A percentile compares a stretch with the other conserved stretches of the same genome.
Conservation (phyloP, 2,113 vertebrate species). For the Felis chaus region DNA sequence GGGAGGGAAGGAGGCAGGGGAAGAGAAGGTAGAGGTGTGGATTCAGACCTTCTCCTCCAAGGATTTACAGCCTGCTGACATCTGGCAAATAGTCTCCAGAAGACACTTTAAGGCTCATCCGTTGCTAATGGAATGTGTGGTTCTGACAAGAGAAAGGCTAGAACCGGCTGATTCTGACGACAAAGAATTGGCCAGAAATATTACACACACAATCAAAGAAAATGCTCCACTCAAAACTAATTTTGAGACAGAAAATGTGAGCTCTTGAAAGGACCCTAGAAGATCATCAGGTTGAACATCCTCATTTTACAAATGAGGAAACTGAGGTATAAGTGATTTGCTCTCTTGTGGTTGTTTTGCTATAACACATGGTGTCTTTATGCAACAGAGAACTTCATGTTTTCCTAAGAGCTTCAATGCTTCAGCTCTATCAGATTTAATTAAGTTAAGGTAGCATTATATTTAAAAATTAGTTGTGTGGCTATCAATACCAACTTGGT, state of each 20-base stretch:
- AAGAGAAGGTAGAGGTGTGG: neutral
- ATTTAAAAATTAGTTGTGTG: neutral
- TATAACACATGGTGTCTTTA: neutral
- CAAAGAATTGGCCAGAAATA: neutral
- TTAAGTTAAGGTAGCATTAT: neutral
- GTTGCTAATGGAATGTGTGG: slow-evolving; percentile 16
- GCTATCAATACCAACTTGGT: neutral
- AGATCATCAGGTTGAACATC: neutral
- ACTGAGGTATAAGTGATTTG: neutral
- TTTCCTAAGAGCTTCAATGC: neutral
- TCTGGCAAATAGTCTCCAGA: neutral
- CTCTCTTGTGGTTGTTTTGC: neutral
- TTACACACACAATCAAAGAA: neutral
- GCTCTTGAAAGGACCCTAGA: neutral
- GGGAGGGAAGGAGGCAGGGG: neutral
- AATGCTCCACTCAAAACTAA: neutral
- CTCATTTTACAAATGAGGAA: neutral
- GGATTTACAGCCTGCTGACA: neutral
- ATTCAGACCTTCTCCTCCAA: neutral
- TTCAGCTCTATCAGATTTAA: neutral
- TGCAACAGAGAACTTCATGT: neutral
- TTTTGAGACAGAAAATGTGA: neutral
- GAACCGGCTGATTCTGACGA: slow-evolving; percentile 51
- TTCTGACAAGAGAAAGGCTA: slow-evolving; percentile 33
- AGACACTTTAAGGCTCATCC: neutral